Evolutionary conservation across 1,140 invertebrate genomes (phyloP).

Genomic region (Coboldia fuscipes): DNA sequence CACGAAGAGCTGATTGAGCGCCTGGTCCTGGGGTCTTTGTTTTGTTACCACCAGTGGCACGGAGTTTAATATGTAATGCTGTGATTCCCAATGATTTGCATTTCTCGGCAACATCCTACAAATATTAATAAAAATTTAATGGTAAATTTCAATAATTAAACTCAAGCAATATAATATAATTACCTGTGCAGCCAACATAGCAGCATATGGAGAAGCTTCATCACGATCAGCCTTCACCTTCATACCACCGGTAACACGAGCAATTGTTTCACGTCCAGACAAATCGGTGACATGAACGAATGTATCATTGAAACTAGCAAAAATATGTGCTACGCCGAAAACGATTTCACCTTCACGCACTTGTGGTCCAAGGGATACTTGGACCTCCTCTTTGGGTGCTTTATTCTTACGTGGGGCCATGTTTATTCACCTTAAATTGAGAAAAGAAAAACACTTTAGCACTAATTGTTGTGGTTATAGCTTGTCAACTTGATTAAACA

Average conservation of each 20-base stretch:
- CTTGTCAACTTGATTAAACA: too few species aligned
- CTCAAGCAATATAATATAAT: constrained; percentile 6
- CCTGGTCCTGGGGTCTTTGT: constrained; percentile 97
- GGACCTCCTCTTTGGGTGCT: constrained; percentile 86
- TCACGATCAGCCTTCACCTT: constrained; percentile 99
- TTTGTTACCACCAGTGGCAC: constrained; percentile 96
- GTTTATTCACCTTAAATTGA: constrained; percentile 7
- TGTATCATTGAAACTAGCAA: constrained; percentile 98
- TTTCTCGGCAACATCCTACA: constrained; percentile 93
- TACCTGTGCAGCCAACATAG: constrained; percentile 99
- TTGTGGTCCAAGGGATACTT: constrained; percentile 91
- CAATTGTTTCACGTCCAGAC: constrained; percentile 97
- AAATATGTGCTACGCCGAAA: constrained; percentile 98
- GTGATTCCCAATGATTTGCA: constrained; percentile 94
- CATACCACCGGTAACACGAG: constrained; percentile 97
- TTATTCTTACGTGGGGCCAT: constrained; percentile 98
- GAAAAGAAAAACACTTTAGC: too few species aligned
- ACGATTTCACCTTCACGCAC: constrained; percentile 92
- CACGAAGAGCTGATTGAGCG: constrained; percentile 92
- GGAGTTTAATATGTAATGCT: constrained; percentile 92
- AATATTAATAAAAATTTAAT: constrained; percentile 7
- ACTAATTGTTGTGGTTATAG: too few species aligned
- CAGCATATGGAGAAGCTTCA: constrained; percentile 98
- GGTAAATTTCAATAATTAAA: background rate
- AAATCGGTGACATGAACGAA: constrained; percentile 99